A percentile compares a stretch with the other conserved stretches of the same genome.
These are phyloP conservation scores for Dolomedes plantarius DNA, from an alignment of 2,888 invertebrate species.

Conservation along the genomic window DNA sequence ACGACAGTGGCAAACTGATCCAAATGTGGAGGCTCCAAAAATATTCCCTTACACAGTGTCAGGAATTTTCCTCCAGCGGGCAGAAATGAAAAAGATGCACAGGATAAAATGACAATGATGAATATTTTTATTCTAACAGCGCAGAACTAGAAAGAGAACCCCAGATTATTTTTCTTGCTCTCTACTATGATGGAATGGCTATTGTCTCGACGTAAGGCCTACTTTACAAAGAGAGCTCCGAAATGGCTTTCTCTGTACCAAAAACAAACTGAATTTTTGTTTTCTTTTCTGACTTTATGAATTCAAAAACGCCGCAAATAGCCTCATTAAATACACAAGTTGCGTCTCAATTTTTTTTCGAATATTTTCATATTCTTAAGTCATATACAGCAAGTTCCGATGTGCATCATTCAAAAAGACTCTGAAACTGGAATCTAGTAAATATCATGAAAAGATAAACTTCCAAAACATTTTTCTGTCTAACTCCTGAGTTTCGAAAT, in stretches of 20 bases:
- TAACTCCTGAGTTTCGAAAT: background rate
- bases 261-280: constrained; percentile 22
- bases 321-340: background rate
- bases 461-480: background rate
- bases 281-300: background rate
- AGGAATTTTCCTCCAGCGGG: background rate
- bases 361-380: background rate
- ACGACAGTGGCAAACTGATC: constrained; percentile 20
- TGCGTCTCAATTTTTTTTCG: background rate
- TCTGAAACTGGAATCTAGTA: background rate
- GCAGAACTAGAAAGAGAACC: constrained; percentile 16
- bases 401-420: background rate
- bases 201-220: constrained; percentile 30
- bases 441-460: background rate
- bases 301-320: constrained; percentile 1
- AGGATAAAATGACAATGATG: constrained; percentile 28
- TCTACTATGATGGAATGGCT: constrained; percentile 38
- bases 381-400: background rate
- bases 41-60: background rate
- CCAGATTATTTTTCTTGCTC: constrained; percentile 43
- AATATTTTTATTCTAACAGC: constrained; percentile 49
- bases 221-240: constrained; percentile 24
- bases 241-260: constrained; percentile 22
- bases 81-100: constrained; percentile 19
- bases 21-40: background rate